phyloP scores from a whole-genome alignment of 2,797 vertebrate genomes.

The Nothura maculosa region DNA sequence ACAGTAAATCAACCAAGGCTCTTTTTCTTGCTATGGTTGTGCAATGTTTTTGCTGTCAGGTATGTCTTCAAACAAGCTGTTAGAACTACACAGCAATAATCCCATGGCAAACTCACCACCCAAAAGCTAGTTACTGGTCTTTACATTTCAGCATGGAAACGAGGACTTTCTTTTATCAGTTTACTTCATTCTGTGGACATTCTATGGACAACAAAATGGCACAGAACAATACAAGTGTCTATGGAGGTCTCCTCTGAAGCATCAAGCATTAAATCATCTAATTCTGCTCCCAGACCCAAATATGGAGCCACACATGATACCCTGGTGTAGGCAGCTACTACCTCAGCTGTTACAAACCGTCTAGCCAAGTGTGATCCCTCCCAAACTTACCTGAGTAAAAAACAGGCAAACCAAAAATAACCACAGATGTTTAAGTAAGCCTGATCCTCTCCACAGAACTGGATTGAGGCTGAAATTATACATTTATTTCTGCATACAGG shows the following conservation, averaged over 20 bases:
- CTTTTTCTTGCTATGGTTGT: neutral
- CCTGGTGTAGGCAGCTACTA: neutral
- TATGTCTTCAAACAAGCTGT: conserved; percentile 26
- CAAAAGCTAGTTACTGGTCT: neutral
- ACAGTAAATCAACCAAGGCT: conserved; percentile 11
- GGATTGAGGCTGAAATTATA: neutral
- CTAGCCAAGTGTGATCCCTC: neutral
- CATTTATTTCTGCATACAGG: neutral
- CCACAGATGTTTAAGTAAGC: neutral
- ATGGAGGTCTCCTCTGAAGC: neutral
- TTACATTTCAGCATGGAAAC: neutral
- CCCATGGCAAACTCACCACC: conserved; percentile 17
- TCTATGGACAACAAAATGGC: neutral
- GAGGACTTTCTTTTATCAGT: neutral
- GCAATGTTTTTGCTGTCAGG: conserved; percentile 46
- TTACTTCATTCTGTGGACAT: neutral
- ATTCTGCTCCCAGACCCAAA: neutral
- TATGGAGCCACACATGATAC: neutral
- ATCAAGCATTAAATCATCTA: neutral
- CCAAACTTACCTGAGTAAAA: neutral
- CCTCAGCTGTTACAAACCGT: neutral
- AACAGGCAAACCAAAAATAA: neutral
- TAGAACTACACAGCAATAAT: conserved; percentile 33
- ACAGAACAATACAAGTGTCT: neutral
- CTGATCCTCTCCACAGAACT: neutral